Conservation (phyloP, 2,888 invertebrate genomes). For the Celastrina argiolus region DNA sequence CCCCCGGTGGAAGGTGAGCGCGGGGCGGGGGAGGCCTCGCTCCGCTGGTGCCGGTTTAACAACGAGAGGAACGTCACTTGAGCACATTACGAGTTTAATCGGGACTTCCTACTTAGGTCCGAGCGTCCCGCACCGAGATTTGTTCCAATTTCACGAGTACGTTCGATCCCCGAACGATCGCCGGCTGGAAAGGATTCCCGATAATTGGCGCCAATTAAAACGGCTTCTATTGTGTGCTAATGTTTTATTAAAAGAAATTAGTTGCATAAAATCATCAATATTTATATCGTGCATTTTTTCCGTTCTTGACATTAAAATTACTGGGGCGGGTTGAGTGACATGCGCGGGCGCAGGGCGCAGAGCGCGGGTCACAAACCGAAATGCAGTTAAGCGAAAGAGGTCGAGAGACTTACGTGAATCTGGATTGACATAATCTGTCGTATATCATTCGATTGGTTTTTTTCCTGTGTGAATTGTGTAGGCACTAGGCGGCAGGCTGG, state of each 20-base stretch:
- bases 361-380: conserved; percentile 19
- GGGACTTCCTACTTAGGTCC: conserved; percentile 73
- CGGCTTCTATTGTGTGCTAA: conserved; percentile 14
- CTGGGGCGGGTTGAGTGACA: conserved; percentile 26
- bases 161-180: conserved; percentile 36
- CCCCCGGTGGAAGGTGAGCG: conserved; percentile 28
- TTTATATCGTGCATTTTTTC: conserved; percentile 8
- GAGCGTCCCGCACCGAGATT: conserved; percentile 63
- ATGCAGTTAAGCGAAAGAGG: conserved; percentile 22
- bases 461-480: conserved; percentile 22
- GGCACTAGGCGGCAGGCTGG: conserved; percentile 25
- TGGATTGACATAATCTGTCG: conserved; percentile 14
- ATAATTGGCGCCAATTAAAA: conserved; percentile 3
- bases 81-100: conserved; percentile 70
- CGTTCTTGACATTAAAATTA: conserved; percentile 28
- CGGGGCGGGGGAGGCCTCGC: conserved; percentile 42
- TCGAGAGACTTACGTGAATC: conserved; percentile 15
- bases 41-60: conserved; percentile 46
- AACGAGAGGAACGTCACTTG: conserved; percentile 65
- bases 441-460: conserved; percentile 24
- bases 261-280: conserved; percentile 7
- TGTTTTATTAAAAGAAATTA: not conserved
- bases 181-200: conserved; percentile 4
- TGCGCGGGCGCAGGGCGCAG: no score
- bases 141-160: conserved; percentile 64